Base-by-base conservation (phyloP, 2,888 invertebrate genomes). In the Galerucella nymphaeae region DNA sequence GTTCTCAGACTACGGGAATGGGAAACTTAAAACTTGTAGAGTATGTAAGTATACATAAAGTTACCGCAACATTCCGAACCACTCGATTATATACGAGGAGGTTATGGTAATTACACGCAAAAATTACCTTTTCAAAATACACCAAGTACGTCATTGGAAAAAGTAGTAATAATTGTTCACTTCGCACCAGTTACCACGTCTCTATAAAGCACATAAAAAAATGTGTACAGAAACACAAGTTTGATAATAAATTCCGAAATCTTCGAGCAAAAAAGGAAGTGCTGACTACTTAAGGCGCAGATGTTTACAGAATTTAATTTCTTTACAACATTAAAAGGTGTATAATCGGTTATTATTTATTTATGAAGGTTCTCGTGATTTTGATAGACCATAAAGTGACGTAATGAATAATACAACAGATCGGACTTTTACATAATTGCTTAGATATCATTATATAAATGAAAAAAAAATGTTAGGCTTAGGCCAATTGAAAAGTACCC, bases 11-110 rank as follows among this genome's bases (percentile, higher is more conserved):
- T 61, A 61, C 68, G 61, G 55, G 68, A 68, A 68, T 59, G 61
- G 50, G 61, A 75, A 78, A 77, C 48, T 74, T 74, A 74, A 78
- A 78, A 76, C 70, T 73, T 66, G 66, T 66, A 70, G 53, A 66
- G 68, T 38, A 61, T 61, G 61, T 67, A 30, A 5, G 62, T 61
- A 61, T 68, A 64, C 64, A 75, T 66, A 61, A 42, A 42, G 42
- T 57, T 67, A 59, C 59, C 13, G n/a, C 61, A 23, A 68, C 74
- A 71, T 74, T 74, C 74, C 70, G 42, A 55, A 55, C 58, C 58
- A 23, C 61, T 41, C 41, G 8, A 68, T 9, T 5, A 53, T 48
- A 48, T 53, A 53, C 50, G 50, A 16, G 50, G 50, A 16, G 50
- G 9, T 53, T 6, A 53, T 16, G 18, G 8, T 53, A n/a, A 48